phyloP scores from a whole-genome alignment of 2,888 invertebrate genomes.

The Nymphalis c-album region DNA sequence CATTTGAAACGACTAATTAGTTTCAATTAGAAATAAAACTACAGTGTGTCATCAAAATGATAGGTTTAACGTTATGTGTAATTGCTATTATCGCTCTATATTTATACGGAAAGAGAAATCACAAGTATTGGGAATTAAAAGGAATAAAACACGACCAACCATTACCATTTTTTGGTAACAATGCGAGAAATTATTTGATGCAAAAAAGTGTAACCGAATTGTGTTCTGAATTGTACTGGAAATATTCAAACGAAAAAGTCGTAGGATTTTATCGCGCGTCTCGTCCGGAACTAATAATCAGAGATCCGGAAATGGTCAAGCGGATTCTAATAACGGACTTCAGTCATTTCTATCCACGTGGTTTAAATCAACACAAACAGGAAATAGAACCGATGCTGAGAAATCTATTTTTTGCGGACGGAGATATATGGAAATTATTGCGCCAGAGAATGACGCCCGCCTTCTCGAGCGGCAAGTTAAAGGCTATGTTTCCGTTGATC shows the following conservation, averaged over 20 bases:
- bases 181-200: conserved; percentile 27
- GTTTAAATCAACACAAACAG: conserved; percentile 48
- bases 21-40: too few relatives aligned
- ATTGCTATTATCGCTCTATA: conserved; percentile 40
- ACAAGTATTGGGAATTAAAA: conserved; percentile 52
- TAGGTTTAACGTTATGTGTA: neutral
- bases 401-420: conserved; percentile 63
- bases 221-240: conserved; percentile 21
- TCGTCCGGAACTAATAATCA: conserved; percentile 50
- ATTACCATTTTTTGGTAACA: conserved; percentile 50
- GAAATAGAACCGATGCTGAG: conserved; percentile 55
- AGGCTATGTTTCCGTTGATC: conserved; percentile 65
- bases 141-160: conserved; percentile 58
- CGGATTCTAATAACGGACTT: conserved; percentile 3
- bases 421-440: conserved; percentile 62
- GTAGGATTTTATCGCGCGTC: conserved; percentile 56
- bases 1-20: neutral
- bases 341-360: conserved; percentile 49
- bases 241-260: conserved; percentile 35
- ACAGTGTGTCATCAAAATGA: neutral
- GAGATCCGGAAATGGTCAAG: conserved; percentile 38
- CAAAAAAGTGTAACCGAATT: neutral
- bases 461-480: conserved; percentile 46
- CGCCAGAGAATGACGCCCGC: conserved; percentile 65
- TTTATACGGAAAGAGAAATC: conserved; percentile 53